Conservation (phyloP, 92 coral and sea anemone genomes). For the Porites cylindrica region DNA sequence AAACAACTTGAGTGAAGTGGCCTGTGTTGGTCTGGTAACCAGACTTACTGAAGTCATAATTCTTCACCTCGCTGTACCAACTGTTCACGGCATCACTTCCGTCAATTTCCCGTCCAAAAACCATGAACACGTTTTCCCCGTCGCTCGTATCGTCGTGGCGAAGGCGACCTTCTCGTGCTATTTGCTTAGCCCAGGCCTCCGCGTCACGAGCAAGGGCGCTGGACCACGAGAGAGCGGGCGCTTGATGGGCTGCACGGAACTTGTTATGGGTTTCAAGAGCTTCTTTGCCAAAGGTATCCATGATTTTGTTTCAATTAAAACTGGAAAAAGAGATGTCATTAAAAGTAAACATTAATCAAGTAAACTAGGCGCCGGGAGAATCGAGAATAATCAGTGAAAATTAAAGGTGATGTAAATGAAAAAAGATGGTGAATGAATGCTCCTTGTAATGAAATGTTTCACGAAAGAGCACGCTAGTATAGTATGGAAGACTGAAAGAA, state of each 20-base stretch:
- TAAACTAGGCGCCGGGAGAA: too few species aligned
- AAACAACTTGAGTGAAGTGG: constrained; percentile 94
- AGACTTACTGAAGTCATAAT: constrained; percentile 71
- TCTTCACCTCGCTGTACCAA: constrained; percentile 89
- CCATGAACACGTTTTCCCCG: constrained; percentile 89
- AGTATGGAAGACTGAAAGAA: too few species aligned
- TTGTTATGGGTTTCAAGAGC: constrained; percentile 89
- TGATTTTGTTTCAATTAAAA: background rate
- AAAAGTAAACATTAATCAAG: background rate
- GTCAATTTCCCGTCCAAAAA: constrained; percentile 73
- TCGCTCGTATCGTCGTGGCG: constrained; percentile 85
- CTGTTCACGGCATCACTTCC: constrained; percentile 85
- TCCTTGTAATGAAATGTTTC: too few species aligned
- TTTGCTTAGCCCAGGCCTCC: constrained; percentile 92
- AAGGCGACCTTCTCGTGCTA: constrained; percentile 82
- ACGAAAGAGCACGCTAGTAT: too few species aligned
- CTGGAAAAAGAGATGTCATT: background rate
- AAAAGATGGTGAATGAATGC: too few species aligned
- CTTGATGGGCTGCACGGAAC: constrained; percentile 87
- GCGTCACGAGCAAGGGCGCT: constrained; percentile 94
- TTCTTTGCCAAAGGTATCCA: constrained; percentile 80
- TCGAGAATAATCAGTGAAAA: too few species aligned
- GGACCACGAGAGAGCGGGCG: constrained; percentile 87
- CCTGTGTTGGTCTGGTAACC: constrained; percentile 88
- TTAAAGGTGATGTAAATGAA: too few species aligned